Percentiles rank a stretch among this genome's conserved stretches.
Evolutionary conservation across 1,140 invertebrate species (phyloP).

Genomic region (Drosophila bipectinata): DNA sequence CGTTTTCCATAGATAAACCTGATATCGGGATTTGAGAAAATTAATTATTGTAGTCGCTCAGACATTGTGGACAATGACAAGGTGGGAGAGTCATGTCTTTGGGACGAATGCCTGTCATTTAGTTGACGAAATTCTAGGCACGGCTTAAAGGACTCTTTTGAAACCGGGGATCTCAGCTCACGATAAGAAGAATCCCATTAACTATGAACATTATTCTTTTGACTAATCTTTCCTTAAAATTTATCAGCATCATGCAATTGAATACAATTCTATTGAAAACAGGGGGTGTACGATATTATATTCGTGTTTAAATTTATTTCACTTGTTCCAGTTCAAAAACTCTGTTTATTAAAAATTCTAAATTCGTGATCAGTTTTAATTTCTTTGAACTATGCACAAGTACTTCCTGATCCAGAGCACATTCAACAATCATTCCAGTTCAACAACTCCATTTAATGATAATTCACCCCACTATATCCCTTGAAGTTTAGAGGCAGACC

Average conservation of each 20-base stretch:
- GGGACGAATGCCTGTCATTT: constrained; percentile 56
- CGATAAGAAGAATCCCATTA: constrained; percentile 46
- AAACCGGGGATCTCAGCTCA: constrained; percentile 9
- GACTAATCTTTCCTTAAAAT: constrained; percentile 7
- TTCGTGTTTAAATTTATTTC: too few species aligned
- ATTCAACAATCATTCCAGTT: constrained; percentile 39
- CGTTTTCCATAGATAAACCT: constrained; percentile 70
- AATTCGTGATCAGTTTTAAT: background rate
- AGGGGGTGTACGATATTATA: too few species aligned
- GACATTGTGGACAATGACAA: constrained; percentile 30
- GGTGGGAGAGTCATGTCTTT: constrained; percentile 45
- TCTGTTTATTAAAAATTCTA: background rate
- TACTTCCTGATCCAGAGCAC: background rate
- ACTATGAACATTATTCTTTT: constrained; percentile 20
- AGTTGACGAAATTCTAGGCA: constrained; percentile 42
- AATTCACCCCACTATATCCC: background rate
- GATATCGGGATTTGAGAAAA: constrained; percentile 72
- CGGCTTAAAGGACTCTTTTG: constrained; percentile 29
- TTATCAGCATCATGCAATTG: background rate
- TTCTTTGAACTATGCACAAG: constrained; percentile 1
- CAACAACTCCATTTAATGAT: constrained; percentile 36
- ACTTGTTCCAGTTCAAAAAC: background rate
- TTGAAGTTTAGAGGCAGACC: background rate
- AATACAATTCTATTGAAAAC: too few species aligned
- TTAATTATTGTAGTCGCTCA: constrained; percentile 68